Evolutionary conservation across 2,888 invertebrate genomes (phyloP), one percentile per base, ranked within the genome.

Genomic region (Suillia variegata): DNA sequence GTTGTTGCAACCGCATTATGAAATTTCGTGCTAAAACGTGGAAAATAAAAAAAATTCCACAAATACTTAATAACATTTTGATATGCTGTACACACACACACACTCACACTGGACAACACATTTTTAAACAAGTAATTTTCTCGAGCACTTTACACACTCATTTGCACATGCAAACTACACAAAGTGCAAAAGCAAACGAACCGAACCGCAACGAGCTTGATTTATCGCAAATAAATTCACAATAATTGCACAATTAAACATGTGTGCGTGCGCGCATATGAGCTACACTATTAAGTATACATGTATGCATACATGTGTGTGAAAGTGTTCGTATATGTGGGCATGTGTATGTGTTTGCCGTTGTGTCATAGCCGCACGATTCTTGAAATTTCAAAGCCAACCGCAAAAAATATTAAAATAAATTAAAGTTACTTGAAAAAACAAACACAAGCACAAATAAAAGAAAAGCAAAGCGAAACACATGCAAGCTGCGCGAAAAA

Each of bases 181-280:
- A 17, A 38, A 38, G 38, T 10, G 38, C 54, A 21, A 24, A 48
- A n/a, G n/a, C n/a, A n/a, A n/a, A n/a, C n/a, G n/a, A n/a, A n/a
- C n/a, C n/a, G n/a, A n/a, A n/a, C n/a, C n/a, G n/a, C n/a, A n/a
- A 47, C 33, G 50, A 54, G 68, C 74, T 66, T 76, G 76, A 69
- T 70, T 70, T 77, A 76, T 74, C 69, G 76, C 69, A 74, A 74
- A 77, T 74, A 77, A 77, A 71, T 76, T 74, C 68, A 65, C 65
- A 52, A 64, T 74, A 77, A 76, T 74, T 76, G 76, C 71, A 69
- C 75, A 73, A 74, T 76, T 77, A 74, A 61, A 57, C 62, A 64
- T 57, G 58, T 62, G 55, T 67, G 63, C 64, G 60, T 57, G 61
- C 42, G 58, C 24, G 34, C 20, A 31, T 45, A 21, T 66, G 53